Base-by-base conservation (phyloP, 2,797 vertebrate genomes). In the Neosilurus mollespiculum region DNA sequence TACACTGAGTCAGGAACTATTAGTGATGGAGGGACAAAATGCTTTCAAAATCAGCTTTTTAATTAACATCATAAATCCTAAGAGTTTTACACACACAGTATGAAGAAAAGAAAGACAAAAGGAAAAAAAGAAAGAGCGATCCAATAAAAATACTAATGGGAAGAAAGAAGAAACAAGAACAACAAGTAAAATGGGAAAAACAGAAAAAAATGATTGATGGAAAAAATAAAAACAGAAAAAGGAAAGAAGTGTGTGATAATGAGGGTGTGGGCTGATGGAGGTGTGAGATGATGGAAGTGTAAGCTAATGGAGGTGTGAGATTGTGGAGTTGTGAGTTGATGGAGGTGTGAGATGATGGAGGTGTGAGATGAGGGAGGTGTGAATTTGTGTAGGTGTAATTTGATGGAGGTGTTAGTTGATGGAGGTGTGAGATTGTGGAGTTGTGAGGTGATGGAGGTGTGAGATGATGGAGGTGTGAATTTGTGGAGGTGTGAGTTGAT, bases 1-100 rank as follows among this genome's bases (percentile, higher is more conserved):
- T 77, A 59, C 73, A 77, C 18, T 37, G 73, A 34, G 56, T 18
- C 71, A 73, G 51, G 72, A 75, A 75, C 16, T 34, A 15, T 6
- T 10, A 58, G 24, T 20, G 5, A 37, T 5, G 10, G 37, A 49
- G 37, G 37, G 24, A 73, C 26, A 51, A 26, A 54, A 62, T 2
- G 4, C 24, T 62, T 59, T 62, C 14, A 18, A 37, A 67, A 49
- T 70, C 1, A 14, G 2, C 43, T 11, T 9, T 3, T 18, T 34
- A 66, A 34, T 16, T 66, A 18, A 30, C 37, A 1, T 20, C 4
- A 67, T 67, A 37, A 67, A 34, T 9, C 18, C 0, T 14, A 10
- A 67, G 34, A 10, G 6, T 37, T 20, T 65, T 20, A 34, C 15
- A 43, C 15, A 43, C 43, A 53, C 15, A 72, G 49, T 24, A 24